phyloP scores from a whole-genome alignment of 2,888 invertebrate genomes.

The Heliconius erato region DNA sequence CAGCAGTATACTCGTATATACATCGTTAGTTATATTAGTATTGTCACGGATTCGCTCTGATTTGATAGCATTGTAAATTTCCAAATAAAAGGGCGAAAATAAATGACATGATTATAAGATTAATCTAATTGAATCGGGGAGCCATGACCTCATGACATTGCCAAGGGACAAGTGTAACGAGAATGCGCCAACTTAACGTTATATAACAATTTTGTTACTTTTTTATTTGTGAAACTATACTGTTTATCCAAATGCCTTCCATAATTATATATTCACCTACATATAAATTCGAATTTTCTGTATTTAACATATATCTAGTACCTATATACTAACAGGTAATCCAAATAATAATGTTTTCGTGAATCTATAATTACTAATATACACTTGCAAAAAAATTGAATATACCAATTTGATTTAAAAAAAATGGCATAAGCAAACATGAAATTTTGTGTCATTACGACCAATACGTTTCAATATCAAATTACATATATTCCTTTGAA shows the following conservation, averaged over 20 bases:
- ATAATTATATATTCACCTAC: neutral
- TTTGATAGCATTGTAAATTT: neutral
- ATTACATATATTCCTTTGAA: neutral
- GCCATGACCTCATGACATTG: constrained; percentile 48
- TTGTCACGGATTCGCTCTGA: neutral
- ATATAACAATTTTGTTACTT: constrained; percentile 32
- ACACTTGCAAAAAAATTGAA: neutral
- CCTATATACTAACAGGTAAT: neutral
- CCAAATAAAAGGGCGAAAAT: constrained; percentile 29
- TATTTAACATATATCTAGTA: neutral
- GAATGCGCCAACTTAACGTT: constrained; percentile 35
- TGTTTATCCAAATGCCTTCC: neutral
- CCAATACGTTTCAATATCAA: neutral
- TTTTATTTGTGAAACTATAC: neutral
- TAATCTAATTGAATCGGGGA: constrained; percentile 44
- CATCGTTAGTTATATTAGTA: neutral
- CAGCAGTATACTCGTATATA: neutral
- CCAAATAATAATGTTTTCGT: neutral
- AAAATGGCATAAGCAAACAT: too few species aligned
- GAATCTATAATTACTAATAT: neutral
- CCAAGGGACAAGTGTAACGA: constrained; percentile 42
- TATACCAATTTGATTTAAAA: too few species aligned
- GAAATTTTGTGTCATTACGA: too few species aligned
- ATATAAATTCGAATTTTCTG: neutral
- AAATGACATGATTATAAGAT: constrained; percentile 38